phyloP scores from a whole-genome alignment of 2,113 vertebrate genomes.

The Heterotilapia buettikoferi region DNA sequence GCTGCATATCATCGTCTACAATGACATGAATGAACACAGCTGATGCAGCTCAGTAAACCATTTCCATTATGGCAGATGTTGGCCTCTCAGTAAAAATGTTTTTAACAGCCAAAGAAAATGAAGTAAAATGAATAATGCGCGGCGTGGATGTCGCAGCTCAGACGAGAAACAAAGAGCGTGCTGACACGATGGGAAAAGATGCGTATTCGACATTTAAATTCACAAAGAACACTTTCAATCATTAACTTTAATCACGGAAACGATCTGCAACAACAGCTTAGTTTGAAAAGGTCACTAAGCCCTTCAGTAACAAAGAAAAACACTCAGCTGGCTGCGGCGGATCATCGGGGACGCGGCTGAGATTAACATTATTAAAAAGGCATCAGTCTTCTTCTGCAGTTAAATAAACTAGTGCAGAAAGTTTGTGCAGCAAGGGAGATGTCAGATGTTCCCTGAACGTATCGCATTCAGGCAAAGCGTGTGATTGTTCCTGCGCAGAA shows the following conservation, averaged over 20 bases:
- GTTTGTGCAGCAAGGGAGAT: background rate
- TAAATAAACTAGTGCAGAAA: background rate
- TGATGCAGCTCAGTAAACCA: background rate
- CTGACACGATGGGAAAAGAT: background rate
- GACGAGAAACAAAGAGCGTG: background rate
- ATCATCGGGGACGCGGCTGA: background rate
- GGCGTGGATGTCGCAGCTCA: background rate
- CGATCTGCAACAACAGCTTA: background rate
- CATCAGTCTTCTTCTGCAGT: background rate
- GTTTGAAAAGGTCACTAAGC: background rate
- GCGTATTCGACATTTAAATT: background rate
- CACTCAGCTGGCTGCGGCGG: background rate
- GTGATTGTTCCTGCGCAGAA: background rate
- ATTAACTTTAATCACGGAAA: background rate
- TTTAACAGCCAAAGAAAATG: background rate
- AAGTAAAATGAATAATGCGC: background rate
- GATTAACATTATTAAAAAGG: background rate
- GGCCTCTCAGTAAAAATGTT: background rate
- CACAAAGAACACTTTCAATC: background rate
- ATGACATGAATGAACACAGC: background rate
- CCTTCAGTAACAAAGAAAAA: background rate
- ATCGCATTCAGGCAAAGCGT: background rate
- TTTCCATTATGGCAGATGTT: background rate
- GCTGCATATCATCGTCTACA: background rate
- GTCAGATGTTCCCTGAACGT: background rate